phyloP scores from a whole-genome alignment of 2,888 invertebrate species.

The Drosophila niveifrons region DNA sequence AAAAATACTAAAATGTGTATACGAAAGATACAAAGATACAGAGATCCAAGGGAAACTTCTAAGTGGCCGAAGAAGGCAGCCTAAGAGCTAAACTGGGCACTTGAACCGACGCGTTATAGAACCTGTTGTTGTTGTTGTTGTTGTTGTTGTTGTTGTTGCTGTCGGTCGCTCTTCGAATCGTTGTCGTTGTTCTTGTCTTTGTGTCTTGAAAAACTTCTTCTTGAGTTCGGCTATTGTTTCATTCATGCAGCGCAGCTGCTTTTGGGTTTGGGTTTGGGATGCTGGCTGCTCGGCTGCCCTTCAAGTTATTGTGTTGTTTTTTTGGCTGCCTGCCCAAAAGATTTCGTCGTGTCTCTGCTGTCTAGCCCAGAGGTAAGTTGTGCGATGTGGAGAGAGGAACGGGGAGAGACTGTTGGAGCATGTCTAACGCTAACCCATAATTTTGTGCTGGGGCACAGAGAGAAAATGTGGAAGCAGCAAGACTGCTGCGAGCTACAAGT shows the following conservation, averaged over 20 bases:
- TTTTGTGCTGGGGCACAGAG: slow-evolving; percentile 58
- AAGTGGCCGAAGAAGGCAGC: slow-evolving; percentile 66
- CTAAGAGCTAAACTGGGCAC: slow-evolving; percentile 70
- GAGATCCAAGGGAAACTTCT: slow-evolving; percentile 50
- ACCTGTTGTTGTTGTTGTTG: slow-evolving; percentile 9
- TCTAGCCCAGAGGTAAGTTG: slow-evolving; percentile 35
- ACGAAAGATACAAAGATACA: slow-evolving; percentile 28
- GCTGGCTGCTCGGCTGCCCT: slow-evolving; percentile 44
- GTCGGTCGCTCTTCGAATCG: slow-evolving; percentile 20
- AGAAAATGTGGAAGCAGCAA: slow-evolving; percentile 62
- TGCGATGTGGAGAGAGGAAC: no score
- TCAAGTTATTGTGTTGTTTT: slow-evolving; percentile 33
- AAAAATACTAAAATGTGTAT: slow-evolving; percentile 30
- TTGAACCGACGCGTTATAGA: slow-evolving; percentile 39
- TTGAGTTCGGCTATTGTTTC: slow-evolving; percentile 65
- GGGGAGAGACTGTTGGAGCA: background rate
- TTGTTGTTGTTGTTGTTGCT: slow-evolving; percentile 32
- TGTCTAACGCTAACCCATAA: slow-evolving; percentile 69
- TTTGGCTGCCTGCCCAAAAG: slow-evolving; percentile 53
- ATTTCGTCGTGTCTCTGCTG: slow-evolving; percentile 58
- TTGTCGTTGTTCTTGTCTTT: slow-evolving; percentile 30
- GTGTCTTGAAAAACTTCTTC: background rate
- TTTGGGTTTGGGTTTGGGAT: slow-evolving; percentile 16
- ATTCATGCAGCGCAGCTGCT: slow-evolving; percentile 73
- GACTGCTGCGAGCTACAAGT: slow-evolving; percentile 26